These are phyloP conservation scores for Agrotis puta DNA, from an alignment of 2,888 invertebrate species.

Conservation along the genomic window DNA sequence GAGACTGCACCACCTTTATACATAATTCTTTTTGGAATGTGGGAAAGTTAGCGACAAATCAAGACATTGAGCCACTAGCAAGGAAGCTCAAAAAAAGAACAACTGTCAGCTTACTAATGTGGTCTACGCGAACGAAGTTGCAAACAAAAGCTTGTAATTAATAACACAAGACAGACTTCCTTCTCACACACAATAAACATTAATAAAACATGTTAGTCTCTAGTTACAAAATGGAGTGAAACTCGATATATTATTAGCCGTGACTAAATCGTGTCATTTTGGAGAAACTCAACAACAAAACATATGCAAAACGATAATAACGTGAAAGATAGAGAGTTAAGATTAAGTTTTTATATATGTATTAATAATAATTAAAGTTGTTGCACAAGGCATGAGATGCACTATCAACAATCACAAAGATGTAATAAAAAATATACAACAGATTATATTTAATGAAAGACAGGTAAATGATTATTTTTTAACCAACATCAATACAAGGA, in stretches of 20 bases:
- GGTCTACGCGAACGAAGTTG: slow-evolving; percentile 50
- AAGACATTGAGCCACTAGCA: slow-evolving; percentile 35
- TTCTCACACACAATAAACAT: slow-evolving; percentile 60
- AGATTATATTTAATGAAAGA: neutral
- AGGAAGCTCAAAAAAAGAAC: slow-evolving; percentile 54
- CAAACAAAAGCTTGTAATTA: slow-evolving; percentile 61
- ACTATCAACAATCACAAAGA: neutral
- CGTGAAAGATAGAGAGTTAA: slow-evolving; percentile 22
- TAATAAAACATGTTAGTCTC: slow-evolving; percentile 56
- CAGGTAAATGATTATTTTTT: too few species aligned
- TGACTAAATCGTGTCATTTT: slow-evolving; percentile 57
- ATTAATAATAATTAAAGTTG: neutral
- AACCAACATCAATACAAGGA: neutral
- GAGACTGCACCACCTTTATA: slow-evolving; percentile 5
- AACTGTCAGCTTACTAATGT: slow-evolving; percentile 59
- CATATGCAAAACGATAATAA: slow-evolving; percentile 22
- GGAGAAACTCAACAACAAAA: slow-evolving; percentile 29
- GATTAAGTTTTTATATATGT: neutral
- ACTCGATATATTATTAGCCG: slow-evolving; percentile 53
- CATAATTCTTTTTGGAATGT: slow-evolving; percentile 45
- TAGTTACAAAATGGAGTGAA: slow-evolving; percentile 60
- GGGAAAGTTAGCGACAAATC: slow-evolving; percentile 49
- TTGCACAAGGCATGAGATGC: neutral
- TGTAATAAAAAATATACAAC: neutral
- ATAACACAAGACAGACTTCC: slow-evolving; percentile 60